Conservation (phyloP, 1,140 invertebrate species). For the Thaumatotibia leucotreta region DNA sequence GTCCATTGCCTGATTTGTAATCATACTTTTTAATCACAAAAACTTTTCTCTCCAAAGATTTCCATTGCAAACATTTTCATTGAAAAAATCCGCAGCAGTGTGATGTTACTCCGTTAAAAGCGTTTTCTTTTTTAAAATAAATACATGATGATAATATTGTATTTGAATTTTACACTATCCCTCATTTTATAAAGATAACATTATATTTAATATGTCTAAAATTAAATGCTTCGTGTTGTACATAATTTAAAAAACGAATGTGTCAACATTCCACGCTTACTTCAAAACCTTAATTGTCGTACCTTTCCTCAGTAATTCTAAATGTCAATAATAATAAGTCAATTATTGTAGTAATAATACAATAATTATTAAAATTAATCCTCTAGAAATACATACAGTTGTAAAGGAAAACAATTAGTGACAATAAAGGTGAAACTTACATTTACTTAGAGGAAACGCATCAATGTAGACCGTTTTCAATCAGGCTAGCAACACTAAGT, state of each 20-base stretch:
- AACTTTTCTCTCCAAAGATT: conserved; percentile 31
- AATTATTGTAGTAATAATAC: conserved; percentile 68
- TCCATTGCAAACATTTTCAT: conserved; percentile 37
- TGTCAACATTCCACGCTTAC: conserved; percentile 34
- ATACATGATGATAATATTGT: conserved; percentile 51
- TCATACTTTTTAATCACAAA: conserved; percentile 38
- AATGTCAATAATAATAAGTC: conserved; percentile 60
- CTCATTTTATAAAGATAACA: conserved; percentile 63
- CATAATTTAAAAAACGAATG: conserved; percentile 56
- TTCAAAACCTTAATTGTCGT: conserved; percentile 31
- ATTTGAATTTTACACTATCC: conserved; percentile 49
- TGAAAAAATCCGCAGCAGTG: conserved; percentile 59
- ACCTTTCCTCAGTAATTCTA: conserved; percentile 59
- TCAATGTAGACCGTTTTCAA: conserved; percentile 32
- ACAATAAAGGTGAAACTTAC: conserved; percentile 64
- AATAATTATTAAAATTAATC: conserved; percentile 67
- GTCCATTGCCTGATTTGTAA: conserved; percentile 54
- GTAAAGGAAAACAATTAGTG: conserved; percentile 64
- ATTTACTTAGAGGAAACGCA: conserved; percentile 39
- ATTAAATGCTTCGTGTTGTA: conserved; percentile 75
- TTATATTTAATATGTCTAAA: conserved; percentile 74
- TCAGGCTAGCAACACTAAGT: conserved; percentile 14
- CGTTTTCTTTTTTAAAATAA: conserved; percentile 58
- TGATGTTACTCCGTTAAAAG: conserved; percentile 59
- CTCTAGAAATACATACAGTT: conserved; percentile 68